Evolutionary conservation across 2,113 vertebrate genomes (phyloP).

Genomic region (Heterotilapia buettikoferi): DNA sequence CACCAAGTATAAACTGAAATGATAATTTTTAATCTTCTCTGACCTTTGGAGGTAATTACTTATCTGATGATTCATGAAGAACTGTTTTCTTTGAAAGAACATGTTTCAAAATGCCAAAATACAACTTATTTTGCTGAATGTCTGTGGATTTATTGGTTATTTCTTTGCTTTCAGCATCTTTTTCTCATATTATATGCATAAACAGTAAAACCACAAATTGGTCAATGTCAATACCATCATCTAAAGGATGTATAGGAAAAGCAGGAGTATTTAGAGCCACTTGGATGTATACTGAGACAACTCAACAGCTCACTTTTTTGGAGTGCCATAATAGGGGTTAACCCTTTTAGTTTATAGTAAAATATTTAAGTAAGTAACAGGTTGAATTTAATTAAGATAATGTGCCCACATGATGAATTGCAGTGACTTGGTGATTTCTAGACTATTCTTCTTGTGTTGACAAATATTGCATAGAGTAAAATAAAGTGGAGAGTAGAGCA

Average conservation of each 20-base stretch:
- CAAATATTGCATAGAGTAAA: background rate
- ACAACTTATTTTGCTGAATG: conserved; percentile 20
- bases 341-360: accelerated
- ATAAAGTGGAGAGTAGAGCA: background rate
- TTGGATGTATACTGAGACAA: background rate
- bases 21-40: background rate
- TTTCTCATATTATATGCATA: background rate
- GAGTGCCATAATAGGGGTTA: background rate
- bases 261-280: background rate
- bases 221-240: background rate
- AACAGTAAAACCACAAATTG: background rate
- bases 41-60: background rate
- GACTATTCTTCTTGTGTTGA: background rate
- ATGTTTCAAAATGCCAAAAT: conserved; percentile 30
- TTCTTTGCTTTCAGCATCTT: background rate
- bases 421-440: background rate
- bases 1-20: conserved; percentile 61
- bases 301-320: background rate
- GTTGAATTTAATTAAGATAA: background rate
- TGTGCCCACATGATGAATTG: background rate
- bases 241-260: background rate
- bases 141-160: background rate
- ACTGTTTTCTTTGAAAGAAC: background rate
- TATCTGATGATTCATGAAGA: background rate
- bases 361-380: background rate